A percentile compares a stretch with the other conserved stretches of the same genome.
Conservation (phyloP, 2,888 invertebrate genomes). For the Ferrisia virgata region DNA sequence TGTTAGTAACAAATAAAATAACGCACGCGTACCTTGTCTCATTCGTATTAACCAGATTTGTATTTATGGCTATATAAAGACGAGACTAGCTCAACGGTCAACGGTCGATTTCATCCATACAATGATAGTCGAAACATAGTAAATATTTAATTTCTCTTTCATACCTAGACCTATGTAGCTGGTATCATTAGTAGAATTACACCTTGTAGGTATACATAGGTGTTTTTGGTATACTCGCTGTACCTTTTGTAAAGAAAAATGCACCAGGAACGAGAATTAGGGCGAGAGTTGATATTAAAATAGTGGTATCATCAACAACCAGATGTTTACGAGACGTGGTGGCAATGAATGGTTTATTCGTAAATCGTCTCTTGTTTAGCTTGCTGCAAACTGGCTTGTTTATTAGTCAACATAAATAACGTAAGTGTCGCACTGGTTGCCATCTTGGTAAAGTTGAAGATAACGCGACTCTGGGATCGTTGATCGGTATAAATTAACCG, state of each 20-base stretch:
- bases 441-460: not conserved
- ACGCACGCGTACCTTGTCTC: not conserved
- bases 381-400: not conserved
- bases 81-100: not conserved
- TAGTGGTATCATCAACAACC: too few relatives aligned
- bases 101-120: not conserved
- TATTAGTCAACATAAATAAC: not conserved
- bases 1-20: not conserved
- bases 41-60: not conserved
- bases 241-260: too few relatives aligned
- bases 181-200: not conserved
- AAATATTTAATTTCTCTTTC: conserved; percentile 8
- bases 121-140: not conserved
- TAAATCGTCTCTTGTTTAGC: not conserved
- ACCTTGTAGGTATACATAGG: not conserved
- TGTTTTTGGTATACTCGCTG: too few relatives aligned
- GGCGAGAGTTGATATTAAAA: conserved; percentile 1
- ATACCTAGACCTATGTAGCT: not conserved
- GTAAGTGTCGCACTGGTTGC: not conserved
- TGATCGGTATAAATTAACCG: not conserved
- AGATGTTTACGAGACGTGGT: too few relatives aligned
- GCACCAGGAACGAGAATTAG: too few relatives aligned
- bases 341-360: too few relatives aligned
- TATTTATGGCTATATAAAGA: not conserved
- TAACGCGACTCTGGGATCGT: not conserved